Evolutionary conservation across 2,888 invertebrate species (phyloP).

Genomic region (Archips xylosteana): DNA sequence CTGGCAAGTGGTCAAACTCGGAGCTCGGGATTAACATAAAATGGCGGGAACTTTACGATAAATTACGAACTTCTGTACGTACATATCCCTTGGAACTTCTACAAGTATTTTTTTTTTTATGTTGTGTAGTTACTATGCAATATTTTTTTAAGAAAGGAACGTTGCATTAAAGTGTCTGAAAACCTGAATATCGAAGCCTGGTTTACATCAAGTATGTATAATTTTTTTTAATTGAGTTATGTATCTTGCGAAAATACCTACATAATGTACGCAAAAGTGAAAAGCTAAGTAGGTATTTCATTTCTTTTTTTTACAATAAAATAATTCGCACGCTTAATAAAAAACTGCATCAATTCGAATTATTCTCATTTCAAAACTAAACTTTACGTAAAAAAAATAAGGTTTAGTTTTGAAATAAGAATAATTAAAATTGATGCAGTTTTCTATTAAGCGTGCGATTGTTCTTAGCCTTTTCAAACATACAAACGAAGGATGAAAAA

Average conservation of each 20-base stretch:
- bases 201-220: slow-evolving; percentile 25
- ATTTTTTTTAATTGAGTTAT: not conserved
- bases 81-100: slow-evolving; percentile 41
- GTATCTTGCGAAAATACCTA: no score
- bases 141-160: not conserved
- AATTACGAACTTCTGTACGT: slow-evolving; percentile 65
- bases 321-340: no score
- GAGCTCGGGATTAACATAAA: slow-evolving; percentile 57
- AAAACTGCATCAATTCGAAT: no score
- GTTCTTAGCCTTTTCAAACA: no score
- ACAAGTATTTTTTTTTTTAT: not conserved
- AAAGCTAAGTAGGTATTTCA: no score
- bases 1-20: slow-evolving; percentile 66
- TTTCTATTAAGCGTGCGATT: no score
- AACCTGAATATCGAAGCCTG: slow-evolving; percentile 22
- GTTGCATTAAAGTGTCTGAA: slow-evolving; percentile 14
- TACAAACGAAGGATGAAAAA: no score
- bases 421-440: no score
- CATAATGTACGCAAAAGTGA: not conserved
- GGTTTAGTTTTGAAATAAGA: no score
- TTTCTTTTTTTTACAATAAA: no score
- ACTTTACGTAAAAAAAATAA: no score
- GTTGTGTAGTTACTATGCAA: slow-evolving; percentile 11
- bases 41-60: slow-evolving; percentile 78
- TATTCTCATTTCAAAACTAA: no score